These are phyloP conservation scores for Drosophila virilis DNA, from an alignment of 1,140 invertebrate species.

Conservation along the genomic window DNA sequence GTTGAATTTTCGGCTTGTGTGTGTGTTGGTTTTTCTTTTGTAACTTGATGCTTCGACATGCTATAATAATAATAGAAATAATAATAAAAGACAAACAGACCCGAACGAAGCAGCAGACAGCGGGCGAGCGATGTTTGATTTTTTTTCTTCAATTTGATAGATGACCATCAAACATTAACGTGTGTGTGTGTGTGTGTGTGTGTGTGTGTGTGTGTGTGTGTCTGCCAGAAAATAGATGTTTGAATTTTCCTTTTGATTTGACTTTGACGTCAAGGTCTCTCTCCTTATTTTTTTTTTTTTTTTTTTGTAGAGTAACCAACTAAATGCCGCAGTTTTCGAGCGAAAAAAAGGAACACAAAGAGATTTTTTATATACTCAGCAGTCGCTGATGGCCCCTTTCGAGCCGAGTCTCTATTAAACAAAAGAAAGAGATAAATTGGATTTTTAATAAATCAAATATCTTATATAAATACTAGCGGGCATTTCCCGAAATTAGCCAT, in stretches of 20 bases:
- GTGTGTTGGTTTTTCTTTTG: slow-evolving; percentile 1
- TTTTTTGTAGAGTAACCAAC: background rate
- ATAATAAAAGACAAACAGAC: slow-evolving; percentile 13
- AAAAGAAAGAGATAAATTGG: too few species aligned
- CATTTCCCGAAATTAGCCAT: too few species aligned
- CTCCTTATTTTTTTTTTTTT: too few species aligned
- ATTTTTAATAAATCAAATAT: too few species aligned
- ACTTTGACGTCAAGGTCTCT: slow-evolving; percentile 54
- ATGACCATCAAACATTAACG: slow-evolving; percentile 59
- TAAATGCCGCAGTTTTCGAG: slow-evolving; percentile 22
- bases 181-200: slow-evolving; percentile 18
- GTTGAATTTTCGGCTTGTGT: slow-evolving; percentile 6
- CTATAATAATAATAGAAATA: slow-evolving; percentile 14
- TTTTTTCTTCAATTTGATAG: slow-evolving; percentile 49
- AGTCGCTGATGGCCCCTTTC: too few species aligned
- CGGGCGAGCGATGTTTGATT: slow-evolving; percentile 34
- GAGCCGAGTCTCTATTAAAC: too few species aligned
- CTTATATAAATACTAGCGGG: too few species aligned
- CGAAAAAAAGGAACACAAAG: background rate
- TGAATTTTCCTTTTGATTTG: slow-evolving; percentile 38
- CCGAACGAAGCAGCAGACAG: background rate
- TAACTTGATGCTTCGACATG: slow-evolving; percentile 25
- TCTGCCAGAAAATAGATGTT: slow-evolving; percentile 7
- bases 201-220: slow-evolving; percentile 19
- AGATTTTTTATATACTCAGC: background rate